Evolutionary conservation across 2,888 invertebrate genomes (phyloP), one percentile per base, ranked within the genome.

Genomic region (Anarsia innoxiella): DNA sequence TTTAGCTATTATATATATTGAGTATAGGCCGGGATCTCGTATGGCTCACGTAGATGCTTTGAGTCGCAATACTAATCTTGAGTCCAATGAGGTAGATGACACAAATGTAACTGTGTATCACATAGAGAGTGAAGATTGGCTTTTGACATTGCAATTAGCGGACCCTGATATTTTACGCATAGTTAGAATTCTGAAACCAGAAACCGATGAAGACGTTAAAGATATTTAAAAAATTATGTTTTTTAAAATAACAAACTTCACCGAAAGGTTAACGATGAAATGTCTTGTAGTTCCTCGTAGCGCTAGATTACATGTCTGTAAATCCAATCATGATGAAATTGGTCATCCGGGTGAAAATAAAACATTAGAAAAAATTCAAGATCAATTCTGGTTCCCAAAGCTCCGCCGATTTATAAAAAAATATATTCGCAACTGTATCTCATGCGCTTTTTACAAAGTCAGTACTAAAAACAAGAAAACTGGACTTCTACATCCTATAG

Each of bases 311-410:
- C 53, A 60, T 35, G 48, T 68, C 13, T 53, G 60, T 15, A 50
- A 51, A n/a, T 33, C 42, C 12, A 59, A 58, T 25, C 69, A 74
- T 31, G 70, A 74, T 34, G 64, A 69, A 8, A 37, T 55, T 2
- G 69, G 68, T 5, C 69, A 77, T 43, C 59, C 69, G 42, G 65
- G 55, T 1, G 12, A 56, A 1, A 59, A 65, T 6, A 66, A 64
- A 28, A 68, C 63, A 0, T 12, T 66, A 2, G 44, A 53, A 9
- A 43, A 48, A 28, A 40, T 73, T 9, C 37, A 42, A 25, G 39
- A 57, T 33, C 44, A 52, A 14, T 79, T 70, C 45, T 78, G 69
- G 68, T 76, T 77, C 34, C 59, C 61, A 0, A 49, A 56, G 5
- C 63, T 75, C 65, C 45, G 49, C 23, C 37, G 46, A 2, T 71